Evolutionary conservation across 2,113 vertebrate species (phyloP).

Genomic region (Oryzias celebensis): DNA sequence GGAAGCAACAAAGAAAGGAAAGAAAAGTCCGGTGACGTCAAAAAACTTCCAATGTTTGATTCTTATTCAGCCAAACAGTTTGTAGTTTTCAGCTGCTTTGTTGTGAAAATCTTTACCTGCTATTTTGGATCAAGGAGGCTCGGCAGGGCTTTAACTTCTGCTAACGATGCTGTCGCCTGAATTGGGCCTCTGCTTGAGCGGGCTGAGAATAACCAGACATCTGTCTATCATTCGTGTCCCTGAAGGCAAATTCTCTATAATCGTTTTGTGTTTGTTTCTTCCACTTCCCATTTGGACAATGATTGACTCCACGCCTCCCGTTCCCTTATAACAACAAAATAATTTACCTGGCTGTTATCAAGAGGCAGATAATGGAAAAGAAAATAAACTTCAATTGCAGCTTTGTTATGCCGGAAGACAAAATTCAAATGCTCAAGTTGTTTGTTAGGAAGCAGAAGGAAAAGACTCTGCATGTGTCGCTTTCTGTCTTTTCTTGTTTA

Average conservation of each 20-base stretch:
- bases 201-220: slow-evolving; percentile 16
- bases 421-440: slow-evolving; percentile 35
- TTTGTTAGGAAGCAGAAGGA: slow-evolving; percentile 17
- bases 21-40: slow-evolving; percentile 51
- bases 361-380: slow-evolving; percentile 56
- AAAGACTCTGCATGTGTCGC: slow-evolving; percentile 8
- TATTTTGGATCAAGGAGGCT: slow-evolving; percentile 51
- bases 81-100: slow-evolving; percentile 41
- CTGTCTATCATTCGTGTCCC: slow-evolving; percentile 35
- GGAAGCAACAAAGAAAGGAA: slow-evolving; percentile 31
- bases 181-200: slow-evolving; percentile 6
- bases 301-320: slow-evolving; percentile 52
- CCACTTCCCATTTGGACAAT: slow-evolving; percentile 51
- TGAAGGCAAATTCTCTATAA: slow-evolving; percentile 45
- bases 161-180: slow-evolving; percentile 39
- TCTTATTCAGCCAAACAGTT: slow-evolving; percentile 30
- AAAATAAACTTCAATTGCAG: slow-evolving; percentile 51
- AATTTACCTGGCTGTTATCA: slow-evolving; percentile 59
- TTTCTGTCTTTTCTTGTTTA: slow-evolving; percentile 24
- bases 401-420: slow-evolving; percentile 40
- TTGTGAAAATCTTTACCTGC: slow-evolving; percentile 51
- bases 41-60: slow-evolving; percentile 43
- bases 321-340: slow-evolving; percentile 55
- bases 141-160: slow-evolving; percentile 41
- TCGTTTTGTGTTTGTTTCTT: slow-evolving; percentile 62